phyloP scores from a whole-genome alignment of 2,113 vertebrate genomes.

The Formicarius rufipectus region DNA sequence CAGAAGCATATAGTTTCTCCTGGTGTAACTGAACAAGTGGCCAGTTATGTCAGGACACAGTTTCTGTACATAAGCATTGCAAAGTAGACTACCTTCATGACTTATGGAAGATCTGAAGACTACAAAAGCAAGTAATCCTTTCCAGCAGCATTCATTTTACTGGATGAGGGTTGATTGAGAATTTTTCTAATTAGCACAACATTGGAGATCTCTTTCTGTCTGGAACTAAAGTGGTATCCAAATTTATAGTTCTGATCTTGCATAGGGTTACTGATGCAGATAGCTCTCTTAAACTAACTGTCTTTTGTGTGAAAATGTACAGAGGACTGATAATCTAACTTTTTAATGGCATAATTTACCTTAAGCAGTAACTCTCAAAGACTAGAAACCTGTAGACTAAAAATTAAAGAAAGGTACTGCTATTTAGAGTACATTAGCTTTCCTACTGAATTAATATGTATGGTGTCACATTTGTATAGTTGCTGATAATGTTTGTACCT shows the following conservation, averaged over 20 bases:
- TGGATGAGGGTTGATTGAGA: not conserved
- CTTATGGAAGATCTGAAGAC: not conserved
- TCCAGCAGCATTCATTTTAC: not conserved
- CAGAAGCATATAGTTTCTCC: not conserved
- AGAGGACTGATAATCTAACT: not conserved
- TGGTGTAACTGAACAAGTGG: not conserved
- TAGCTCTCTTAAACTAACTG: not conserved
- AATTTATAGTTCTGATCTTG: not conserved
- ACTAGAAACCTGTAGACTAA: not conserved
- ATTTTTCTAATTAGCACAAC: not conserved
- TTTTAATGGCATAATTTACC: not conserved
- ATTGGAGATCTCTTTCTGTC: not conserved
- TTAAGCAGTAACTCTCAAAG: not conserved
- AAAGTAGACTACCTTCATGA: not conserved
- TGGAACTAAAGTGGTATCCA: not conserved
- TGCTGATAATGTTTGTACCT: not conserved
- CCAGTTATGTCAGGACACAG: not conserved
- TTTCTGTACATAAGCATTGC: not conserved
- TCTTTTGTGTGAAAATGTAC: slow-evolving; percentile 1
- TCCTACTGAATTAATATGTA: not conserved
- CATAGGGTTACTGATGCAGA: not conserved
- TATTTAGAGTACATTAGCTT: not conserved
- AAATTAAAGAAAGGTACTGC: not conserved
- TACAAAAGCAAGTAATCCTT: not conserved
- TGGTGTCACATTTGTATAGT: not conserved